Conservation (phyloP, 1,140 invertebrate genomes). For the Lasioglossum baleicum region DNA sequence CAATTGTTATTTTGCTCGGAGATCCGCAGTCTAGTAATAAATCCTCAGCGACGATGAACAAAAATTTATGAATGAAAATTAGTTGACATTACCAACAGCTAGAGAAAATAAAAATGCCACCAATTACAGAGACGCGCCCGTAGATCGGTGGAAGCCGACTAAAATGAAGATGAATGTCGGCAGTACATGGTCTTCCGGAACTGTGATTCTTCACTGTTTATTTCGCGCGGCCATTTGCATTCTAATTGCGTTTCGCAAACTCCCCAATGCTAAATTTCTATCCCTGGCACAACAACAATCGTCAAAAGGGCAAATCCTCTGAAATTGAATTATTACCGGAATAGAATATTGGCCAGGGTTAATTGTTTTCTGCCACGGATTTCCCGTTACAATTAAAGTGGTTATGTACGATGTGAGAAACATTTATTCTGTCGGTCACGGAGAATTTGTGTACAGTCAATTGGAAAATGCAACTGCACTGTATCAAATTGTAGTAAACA, state of each 20-base stretch:
- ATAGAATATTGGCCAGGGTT: not conserved
- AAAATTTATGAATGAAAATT: too few species aligned
- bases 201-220: not conserved
- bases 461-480: not conserved
- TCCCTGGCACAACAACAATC: not conserved
- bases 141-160: conserved; percentile 23
- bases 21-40: too few species aligned
- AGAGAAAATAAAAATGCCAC: not conserved
- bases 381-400: not conserved
- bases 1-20: too few species aligned
- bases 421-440: not conserved
- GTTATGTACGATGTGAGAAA: not conserved
- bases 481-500: not conserved
- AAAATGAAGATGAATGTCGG: conserved; percentile 41
- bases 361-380: not conserved
- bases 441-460: not conserved
- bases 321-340: not conserved
- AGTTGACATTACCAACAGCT: too few species aligned
- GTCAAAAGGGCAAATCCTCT: not conserved
- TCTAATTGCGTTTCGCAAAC: not conserved
- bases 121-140: conserved; percentile 28
- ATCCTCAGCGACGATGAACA: too few species aligned
- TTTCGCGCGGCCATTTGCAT: conserved; percentile 12
- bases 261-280: not conserved
- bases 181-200: not conserved